Conservation (phyloP, 2,888 invertebrate genomes). For the Tetramorium bicarinatum region DNA sequence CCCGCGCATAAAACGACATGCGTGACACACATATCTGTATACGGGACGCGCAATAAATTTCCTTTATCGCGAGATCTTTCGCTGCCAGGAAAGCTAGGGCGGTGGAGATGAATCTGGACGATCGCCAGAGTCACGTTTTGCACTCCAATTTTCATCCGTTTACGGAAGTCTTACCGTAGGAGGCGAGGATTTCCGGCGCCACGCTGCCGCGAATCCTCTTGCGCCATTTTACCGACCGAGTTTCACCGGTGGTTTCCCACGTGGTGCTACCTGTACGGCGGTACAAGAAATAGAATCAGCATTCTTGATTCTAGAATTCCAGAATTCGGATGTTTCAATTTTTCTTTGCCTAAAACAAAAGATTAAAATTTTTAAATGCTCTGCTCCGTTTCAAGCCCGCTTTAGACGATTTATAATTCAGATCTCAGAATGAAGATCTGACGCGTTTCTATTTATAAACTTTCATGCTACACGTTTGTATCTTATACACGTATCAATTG, state of each 20-base stretch:
- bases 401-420: neutral
- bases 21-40: slow-evolving; percentile 44
- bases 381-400: neutral
- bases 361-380: neutral
- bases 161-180: slow-evolving; percentile 61
- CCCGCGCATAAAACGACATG: slow-evolving; percentile 14
- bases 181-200: slow-evolving; percentile 56
- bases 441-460: neutral
- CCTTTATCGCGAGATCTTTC: slow-evolving; percentile 36
- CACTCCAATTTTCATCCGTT: slow-evolving; percentile 68
- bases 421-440: neutral
- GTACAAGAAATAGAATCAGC: neutral
- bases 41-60: slow-evolving; percentile 38
- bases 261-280: slow-evolving; percentile 39
- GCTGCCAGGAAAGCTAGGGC: slow-evolving; percentile 49
- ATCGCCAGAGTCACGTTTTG: slow-evolving; percentile 63
- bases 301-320: neutral
- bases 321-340: neutral
- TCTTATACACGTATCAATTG: neutral
- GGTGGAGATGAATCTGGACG: slow-evolving; percentile 64
- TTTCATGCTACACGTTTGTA: neutral
- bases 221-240: slow-evolving; percentile 27
- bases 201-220: neutral
- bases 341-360: neutral
- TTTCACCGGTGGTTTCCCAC: slow-evolving; percentile 8